A percentile compares a stretch with the other conserved stretches of the same genome.
Evolutionary conservation across 2,797 vertebrate species (phyloP).

Genomic region (Thunnus albacares): DNA sequence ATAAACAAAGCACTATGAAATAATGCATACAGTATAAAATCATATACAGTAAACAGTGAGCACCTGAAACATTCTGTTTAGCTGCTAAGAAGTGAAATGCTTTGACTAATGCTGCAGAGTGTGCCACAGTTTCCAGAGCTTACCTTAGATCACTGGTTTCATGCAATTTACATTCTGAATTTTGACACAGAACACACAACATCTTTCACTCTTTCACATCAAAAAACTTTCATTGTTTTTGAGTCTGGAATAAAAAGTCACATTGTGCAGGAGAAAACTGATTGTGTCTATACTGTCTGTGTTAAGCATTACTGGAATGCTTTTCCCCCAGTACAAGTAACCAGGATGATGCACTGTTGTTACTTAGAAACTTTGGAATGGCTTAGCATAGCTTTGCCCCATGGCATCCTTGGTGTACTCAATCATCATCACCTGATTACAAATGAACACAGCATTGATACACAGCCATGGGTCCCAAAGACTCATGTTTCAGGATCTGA

Average conservation of each 20-base stretch:
- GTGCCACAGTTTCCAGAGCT: constrained; percentile 3
- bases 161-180: constrained; percentile 41
- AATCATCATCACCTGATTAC: constrained; percentile 68
- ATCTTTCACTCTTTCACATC: neutral
- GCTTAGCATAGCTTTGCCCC: constrained; percentile 27
- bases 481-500: constrained; percentile 77
- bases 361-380: constrained; percentile 28
- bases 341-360: constrained; percentile 13
- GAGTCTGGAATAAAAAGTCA: neutral
- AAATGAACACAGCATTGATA: constrained; percentile 68
- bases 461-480: constrained; percentile 61
- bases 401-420: constrained; percentile 43
- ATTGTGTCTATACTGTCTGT: constrained; percentile 3
- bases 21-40: neutral
- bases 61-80: constrained; percentile 19
- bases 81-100: constrained; percentile 13
- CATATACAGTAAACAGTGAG: constrained; percentile 14
- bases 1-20: constrained; percentile 9
- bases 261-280: constrained; percentile 1
- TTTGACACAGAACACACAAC: constrained; percentile 22
- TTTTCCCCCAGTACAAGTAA: constrained; percentile 19
- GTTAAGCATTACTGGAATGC: neutral
- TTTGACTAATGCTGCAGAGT: constrained; percentile 3
- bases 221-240: neutral
- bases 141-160: constrained; percentile 20